Evolutionary conservation across 2,888 invertebrate species (phyloP).

Genomic region (Apamea sordens): DNA sequence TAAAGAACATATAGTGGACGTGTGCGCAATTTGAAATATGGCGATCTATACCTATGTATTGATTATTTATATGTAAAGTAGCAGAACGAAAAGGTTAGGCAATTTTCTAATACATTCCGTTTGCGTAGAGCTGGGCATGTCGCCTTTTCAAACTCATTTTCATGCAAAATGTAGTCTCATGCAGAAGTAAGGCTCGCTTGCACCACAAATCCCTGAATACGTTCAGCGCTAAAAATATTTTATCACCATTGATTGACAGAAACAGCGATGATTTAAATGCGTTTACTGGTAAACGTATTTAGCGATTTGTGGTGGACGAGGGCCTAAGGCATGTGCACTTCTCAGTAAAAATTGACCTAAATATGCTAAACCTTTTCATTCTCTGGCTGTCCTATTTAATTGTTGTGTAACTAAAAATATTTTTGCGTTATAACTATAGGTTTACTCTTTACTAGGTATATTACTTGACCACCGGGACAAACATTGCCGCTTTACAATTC

Average conservation of each 20-base stretch:
- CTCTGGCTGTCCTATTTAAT: slow-evolving; percentile 20
- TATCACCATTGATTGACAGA: not conserved
- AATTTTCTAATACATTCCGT: slow-evolving; percentile 40
- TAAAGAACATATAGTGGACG: slow-evolving; percentile 1
- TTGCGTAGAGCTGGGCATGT: not conserved
- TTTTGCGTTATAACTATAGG: not conserved
- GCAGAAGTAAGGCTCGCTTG: slow-evolving; percentile 2
- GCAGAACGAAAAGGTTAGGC: slow-evolving; percentile 28
- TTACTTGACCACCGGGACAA: slow-evolving; percentile 9
- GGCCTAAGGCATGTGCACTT: not conserved
- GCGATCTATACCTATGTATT: not conserved
- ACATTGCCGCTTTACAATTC: not conserved
- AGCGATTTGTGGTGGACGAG: not conserved
- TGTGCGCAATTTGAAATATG: slow-evolving; percentile 15
- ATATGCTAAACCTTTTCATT: slow-evolving; percentile 24
- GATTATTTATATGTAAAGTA: not conserved
- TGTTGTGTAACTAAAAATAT: slow-evolving; percentile 1
- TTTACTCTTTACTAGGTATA: slow-evolving; percentile 1
- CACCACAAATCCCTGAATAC: not conserved
- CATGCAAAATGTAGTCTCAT: not conserved
- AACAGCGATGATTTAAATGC: not conserved
- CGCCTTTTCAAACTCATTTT: not conserved
- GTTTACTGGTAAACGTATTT: not conserved
- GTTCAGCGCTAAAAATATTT: not conserved
- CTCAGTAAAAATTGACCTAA: not conserved